These are phyloP conservation scores for Drosophila ficusphila DNA, from an alignment of 1,140 invertebrate genomes.

Conservation along the genomic window DNA sequence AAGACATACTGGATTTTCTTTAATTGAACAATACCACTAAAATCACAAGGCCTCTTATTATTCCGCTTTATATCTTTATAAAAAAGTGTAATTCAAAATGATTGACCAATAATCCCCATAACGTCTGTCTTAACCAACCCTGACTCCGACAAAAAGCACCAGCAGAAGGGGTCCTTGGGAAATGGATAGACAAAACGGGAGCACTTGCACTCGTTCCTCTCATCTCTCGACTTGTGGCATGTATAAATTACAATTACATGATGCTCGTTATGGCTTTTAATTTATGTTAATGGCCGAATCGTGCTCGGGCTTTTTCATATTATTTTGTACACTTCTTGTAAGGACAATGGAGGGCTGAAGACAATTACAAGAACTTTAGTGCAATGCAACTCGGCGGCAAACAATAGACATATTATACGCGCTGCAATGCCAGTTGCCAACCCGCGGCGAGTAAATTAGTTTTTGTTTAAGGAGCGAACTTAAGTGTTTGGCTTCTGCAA, in stretches of 20 bases:
- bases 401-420: conserved; percentile 35
- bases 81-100: background rate
- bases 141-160: background rate
- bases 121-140: background rate
- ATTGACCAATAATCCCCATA: background rate
- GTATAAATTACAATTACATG: conserved; percentile 80
- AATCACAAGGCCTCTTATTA: too few species aligned
- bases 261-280: conserved; percentile 77
- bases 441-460: conserved; percentile 46
- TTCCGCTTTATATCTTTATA: too few species aligned
- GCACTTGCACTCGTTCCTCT: background rate
- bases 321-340: conserved; percentile 9
- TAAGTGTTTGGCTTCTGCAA: conserved; percentile 52
- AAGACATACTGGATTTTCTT: too few species aligned
- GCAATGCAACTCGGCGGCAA: conserved; percentile 48
- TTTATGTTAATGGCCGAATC: conserved; percentile 78
- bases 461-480: conserved; percentile 37
- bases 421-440: conserved; percentile 46
- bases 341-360: conserved; percentile 22
- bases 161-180: background rate
- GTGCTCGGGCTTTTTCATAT: conserved; percentile 47
- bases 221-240: conserved; percentile 24
- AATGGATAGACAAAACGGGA: conserved; percentile 29
- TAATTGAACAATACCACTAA: too few species aligned
- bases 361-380: conserved; percentile 28